A percentile compares a stretch with the other conserved stretches of the same genome.
Evolutionary conservation across 2,888 invertebrate genomes (phyloP).

Genomic region (Mythimna lalbum): DNA sequence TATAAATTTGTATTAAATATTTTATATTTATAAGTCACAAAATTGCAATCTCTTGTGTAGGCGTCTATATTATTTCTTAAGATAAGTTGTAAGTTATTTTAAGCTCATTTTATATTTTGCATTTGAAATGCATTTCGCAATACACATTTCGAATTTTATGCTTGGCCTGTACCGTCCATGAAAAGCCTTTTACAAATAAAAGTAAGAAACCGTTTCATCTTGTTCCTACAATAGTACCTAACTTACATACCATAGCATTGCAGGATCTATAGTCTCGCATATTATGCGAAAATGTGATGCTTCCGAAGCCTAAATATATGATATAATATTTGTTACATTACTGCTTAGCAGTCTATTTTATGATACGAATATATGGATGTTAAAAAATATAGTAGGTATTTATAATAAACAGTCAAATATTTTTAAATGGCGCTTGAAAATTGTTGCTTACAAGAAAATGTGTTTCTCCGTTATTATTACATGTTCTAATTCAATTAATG

Average conservation of each 20-base stretch:
- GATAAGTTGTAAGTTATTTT: constrained; percentile 68
- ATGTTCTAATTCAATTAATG: constrained; percentile 38
- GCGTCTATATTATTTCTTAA: constrained; percentile 55
- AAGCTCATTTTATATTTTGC: constrained; percentile 71
- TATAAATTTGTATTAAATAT: constrained; percentile 46
- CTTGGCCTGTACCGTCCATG: constrained; percentile 82
- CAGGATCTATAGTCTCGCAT: constrained; percentile 34
- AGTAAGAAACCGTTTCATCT: constrained; percentile 18
- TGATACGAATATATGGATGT: constrained; percentile 63
- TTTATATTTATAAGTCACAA: constrained; percentile 65
- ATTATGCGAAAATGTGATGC: constrained; percentile 39
- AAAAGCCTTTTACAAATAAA: constrained; percentile 44
- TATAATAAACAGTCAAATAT: constrained; percentile 37
- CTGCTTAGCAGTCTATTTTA: constrained; percentile 76
- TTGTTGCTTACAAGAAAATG: constrained; percentile 42
- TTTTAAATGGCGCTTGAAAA: constrained; percentile 46
- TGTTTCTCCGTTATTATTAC: constrained; percentile 26
- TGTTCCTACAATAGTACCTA: constrained; percentile 50
- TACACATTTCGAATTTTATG: constrained; percentile 61
- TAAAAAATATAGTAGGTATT: constrained; percentile 49
- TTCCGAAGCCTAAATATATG: constrained; percentile 52
- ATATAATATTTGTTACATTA: constrained; percentile 58
- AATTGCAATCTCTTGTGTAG: constrained; percentile 67
- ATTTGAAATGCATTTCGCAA: constrained; percentile 79
- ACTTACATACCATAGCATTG: constrained; percentile 15